phyloP scores from a whole-genome alignment of 2,113 vertebrate genomes.

The Gallinago undulata region DNA sequence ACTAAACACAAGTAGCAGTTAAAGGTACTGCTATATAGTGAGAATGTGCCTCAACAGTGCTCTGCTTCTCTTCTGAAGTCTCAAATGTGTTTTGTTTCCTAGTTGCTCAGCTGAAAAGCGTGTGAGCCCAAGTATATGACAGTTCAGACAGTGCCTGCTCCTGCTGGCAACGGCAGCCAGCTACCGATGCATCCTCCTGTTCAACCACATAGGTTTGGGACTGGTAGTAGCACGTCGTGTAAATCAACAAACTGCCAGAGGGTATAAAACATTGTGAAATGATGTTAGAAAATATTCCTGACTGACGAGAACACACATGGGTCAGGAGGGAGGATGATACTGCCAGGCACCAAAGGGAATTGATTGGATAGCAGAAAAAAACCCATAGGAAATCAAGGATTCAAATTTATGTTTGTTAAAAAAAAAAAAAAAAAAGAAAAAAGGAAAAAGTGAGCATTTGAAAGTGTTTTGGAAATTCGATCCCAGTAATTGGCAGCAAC shows the following conservation, averaged over 20 bases:
- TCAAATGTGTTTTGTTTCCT: background rate
- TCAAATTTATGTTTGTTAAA: background rate
- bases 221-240: fast-evolving
- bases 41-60: background rate
- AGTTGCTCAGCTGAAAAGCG: background rate
- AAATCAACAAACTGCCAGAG: background rate
- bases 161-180: background rate
- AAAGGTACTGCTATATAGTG: background rate
- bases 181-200: background rate
- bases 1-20: background rate
- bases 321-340: background rate
- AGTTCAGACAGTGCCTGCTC: background rate
- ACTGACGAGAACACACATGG: background rate
- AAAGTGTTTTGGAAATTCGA: background rate
- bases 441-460: background rate
- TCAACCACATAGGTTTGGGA: background rate
- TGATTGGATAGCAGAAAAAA: background rate
- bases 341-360: background rate
- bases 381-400: background rate
- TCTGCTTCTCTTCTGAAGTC: background rate
- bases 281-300: background rate
- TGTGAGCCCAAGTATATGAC: fast-evolving
- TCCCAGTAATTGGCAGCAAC: background rate
- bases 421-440: background rate
- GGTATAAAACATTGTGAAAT: background rate